These are phyloP conservation scores for Alosa alosa DNA, from an alignment of 2,113 vertebrate species.

Conservation along the genomic window DNA sequence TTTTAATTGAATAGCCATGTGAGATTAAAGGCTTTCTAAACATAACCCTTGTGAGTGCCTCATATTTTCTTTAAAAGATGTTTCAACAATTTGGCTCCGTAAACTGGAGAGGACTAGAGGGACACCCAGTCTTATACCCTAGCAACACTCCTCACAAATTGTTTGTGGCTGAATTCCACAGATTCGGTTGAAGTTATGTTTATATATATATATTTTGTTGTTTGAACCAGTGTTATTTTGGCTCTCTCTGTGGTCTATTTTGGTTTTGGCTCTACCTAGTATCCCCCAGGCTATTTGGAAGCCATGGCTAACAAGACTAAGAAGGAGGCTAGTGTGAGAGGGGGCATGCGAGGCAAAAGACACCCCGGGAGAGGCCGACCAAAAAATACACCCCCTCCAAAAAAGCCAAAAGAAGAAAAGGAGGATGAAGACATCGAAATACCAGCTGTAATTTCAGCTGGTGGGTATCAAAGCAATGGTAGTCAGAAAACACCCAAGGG, in stretches of 20 bases:
- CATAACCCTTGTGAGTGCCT: no score
- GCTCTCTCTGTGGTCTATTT: background rate
- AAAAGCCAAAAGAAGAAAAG: constrained; percentile 58
- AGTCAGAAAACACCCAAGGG: constrained; percentile 76
- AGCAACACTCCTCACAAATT: no score
- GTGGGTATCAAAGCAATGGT: constrained; percentile 75
- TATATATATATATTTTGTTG: background rate
- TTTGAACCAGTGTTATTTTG: background rate
- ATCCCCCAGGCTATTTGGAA: constrained; percentile 91
- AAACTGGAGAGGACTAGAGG: no score
- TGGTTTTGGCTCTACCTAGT: constrained; percentile 65
- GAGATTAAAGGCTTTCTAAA: no score
- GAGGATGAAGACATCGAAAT: constrained; percentile 53
- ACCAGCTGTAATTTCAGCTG: constrained; percentile 7
- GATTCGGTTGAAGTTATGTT: background rate
- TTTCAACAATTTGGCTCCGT: no score
- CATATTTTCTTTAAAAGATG: no score
- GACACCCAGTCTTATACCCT: no score
- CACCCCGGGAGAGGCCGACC: constrained; percentile 70
- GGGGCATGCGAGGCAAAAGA: constrained; percentile 71
- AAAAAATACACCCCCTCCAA: constrained; percentile 64
- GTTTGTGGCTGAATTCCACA: background rate
- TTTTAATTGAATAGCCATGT: no score
- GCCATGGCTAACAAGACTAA: constrained; percentile 95
- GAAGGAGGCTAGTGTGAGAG: constrained; percentile 74